Conservation (phyloP, 2,888 invertebrate genomes). For the Trachelus stipa region DNA sequence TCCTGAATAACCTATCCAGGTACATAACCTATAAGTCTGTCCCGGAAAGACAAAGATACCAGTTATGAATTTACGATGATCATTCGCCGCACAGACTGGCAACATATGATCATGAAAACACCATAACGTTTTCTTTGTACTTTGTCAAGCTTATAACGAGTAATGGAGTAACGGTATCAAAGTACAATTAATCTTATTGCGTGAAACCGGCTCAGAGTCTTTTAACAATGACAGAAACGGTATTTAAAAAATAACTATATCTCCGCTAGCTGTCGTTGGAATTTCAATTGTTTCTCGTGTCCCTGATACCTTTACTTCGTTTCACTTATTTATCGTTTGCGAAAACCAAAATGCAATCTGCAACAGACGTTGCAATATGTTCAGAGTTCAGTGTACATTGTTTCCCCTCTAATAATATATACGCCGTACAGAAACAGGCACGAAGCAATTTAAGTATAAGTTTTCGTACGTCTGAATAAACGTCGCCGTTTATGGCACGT, state of each 20-base stretch:
- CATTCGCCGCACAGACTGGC: not conserved
- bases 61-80: not conserved
- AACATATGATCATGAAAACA: not conserved
- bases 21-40: not conserved
- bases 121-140: not conserved
- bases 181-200: not conserved
- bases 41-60: not conserved
- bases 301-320: not conserved
- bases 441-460: not conserved
- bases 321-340: not conserved
- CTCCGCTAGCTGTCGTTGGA: not conserved
- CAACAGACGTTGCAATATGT: not conserved
- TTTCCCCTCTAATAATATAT: not conserved
- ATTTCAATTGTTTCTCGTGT: not conserved
- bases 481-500: not conserved
- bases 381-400: not conserved
- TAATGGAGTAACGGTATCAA: not conserved
- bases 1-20: not conserved
- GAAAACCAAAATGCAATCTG: not conserved
- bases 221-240: not conserved
- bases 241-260: not conserved
- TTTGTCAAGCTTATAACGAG: not conserved
- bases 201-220: not conserved
- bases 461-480: not conserved
- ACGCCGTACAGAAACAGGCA: not conserved